Percentiles rank a stretch among this genome's conserved stretches.
Evolutionary conservation across 2,113 vertebrate genomes (phyloP).

Genomic region (Microcebus griseorufus): DNA sequence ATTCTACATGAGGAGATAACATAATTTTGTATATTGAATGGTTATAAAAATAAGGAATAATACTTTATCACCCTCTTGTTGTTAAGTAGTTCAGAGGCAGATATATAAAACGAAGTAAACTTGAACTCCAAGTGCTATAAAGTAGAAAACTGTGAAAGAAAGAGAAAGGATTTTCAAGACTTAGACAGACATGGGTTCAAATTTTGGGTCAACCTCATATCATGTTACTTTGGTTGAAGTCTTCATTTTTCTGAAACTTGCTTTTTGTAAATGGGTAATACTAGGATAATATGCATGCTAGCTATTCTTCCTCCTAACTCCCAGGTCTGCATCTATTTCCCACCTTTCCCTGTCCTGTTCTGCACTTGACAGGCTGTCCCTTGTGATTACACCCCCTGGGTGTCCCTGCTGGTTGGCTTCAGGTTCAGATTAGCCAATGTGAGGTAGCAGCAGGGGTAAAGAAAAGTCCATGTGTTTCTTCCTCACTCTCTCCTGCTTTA

Average conservation of each 20-base stretch:
- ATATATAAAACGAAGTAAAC: slow-evolving; percentile 20
- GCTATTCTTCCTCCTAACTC: neutral
- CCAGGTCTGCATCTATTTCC: neutral
- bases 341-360: neutral
- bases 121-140: neutral
- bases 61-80: neutral
- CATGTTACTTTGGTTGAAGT: neutral
- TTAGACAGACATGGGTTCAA: neutral
- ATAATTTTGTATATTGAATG: slow-evolving; percentile 44
- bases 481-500: neutral
- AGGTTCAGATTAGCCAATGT: neutral
- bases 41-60: slow-evolving; percentile 45
- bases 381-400: neutral
- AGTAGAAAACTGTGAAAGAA: neutral
- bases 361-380: neutral
- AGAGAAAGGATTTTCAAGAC: neutral
- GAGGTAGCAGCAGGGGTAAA: neutral
- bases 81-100: neutral
- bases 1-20: slow-evolving; percentile 51
- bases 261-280: neutral
- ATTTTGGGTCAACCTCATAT: neutral
- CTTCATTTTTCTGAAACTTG: neutral
- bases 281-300: neutral
- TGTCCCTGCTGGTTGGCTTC: neutral
- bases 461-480: neutral